Evolutionary conservation across 2,113 vertebrate genomes (phyloP).

Genomic region (Nematolebias whitei): DNA sequence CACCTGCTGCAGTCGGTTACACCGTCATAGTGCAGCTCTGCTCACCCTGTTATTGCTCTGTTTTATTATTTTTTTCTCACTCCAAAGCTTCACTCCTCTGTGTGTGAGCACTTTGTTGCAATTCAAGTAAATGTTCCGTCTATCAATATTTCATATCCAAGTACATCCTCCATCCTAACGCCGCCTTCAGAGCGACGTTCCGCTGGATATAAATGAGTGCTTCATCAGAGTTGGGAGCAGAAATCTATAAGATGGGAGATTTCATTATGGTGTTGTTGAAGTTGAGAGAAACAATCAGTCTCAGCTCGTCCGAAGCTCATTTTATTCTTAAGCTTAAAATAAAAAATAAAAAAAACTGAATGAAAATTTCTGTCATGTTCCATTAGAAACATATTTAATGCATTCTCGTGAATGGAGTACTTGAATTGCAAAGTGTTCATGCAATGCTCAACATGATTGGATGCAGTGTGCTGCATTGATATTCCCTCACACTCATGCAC

Average conservation of each 20-base stretch:
- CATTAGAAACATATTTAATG: slow-evolving; percentile 11
- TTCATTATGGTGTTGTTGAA: slow-evolving; percentile 48
- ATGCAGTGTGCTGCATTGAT: slow-evolving; percentile 56
- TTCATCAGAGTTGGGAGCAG: slow-evolving; percentile 34
- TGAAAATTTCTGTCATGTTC: slow-evolving; percentile 34
- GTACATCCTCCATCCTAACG: slow-evolving; percentile 46
- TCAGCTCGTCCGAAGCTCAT: slow-evolving; percentile 27
- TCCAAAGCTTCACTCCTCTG: slow-evolving; percentile 32
- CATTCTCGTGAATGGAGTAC: slow-evolving; percentile 38
- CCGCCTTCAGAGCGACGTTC: slow-evolving; percentile 33
- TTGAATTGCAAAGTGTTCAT: slow-evolving; percentile 31
- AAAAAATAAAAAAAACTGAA: slow-evolving; percentile 35
- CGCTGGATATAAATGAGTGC: slow-evolving; percentile 44
- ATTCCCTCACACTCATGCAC: slow-evolving; percentile 30
- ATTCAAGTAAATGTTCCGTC: slow-evolving; percentile 55
- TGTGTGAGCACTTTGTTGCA: slow-evolving; percentile 58
- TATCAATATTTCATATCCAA: slow-evolving; percentile 77
- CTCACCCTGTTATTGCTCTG: slow-evolving; percentile 10
- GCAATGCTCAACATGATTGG: slow-evolving; percentile 60
- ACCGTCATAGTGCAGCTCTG: slow-evolving; percentile 29
- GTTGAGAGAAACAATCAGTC: slow-evolving; percentile 5
- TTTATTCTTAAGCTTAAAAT: slow-evolving; percentile 34
- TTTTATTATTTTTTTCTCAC: slow-evolving; percentile 9
- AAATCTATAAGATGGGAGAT: slow-evolving; percentile 42
- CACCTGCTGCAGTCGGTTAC: slow-evolving; percentile 39